phyloP scores from a whole-genome alignment of 2,797 vertebrate genomes.

The Lacerta bilineata region DNA sequence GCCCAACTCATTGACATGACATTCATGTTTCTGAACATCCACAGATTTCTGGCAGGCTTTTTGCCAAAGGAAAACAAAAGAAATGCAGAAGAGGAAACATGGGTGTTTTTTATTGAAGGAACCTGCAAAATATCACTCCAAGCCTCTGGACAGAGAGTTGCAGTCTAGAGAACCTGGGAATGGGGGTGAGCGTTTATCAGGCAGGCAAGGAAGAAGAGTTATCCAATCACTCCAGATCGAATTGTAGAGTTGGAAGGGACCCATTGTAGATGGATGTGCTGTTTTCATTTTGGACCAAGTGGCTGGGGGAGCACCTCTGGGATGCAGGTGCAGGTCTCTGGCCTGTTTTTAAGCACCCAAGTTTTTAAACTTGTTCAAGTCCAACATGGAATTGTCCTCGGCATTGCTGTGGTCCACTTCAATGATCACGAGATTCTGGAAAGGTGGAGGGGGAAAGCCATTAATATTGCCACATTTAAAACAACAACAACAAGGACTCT shows the following conservation, averaged over 20 bases:
- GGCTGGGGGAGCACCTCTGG: not conserved
- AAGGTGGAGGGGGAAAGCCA: not conserved
- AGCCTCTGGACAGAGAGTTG: not conserved
- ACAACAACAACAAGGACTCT: not conserved
- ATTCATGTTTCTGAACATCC: not conserved
- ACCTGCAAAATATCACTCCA: not conserved
- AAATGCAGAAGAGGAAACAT: constrained; percentile 19
- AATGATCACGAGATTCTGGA: accelerated
- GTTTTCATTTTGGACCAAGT: not conserved
- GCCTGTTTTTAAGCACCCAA: accelerated
- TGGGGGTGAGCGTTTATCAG: accelerated
- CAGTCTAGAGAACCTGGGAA: not conserved
- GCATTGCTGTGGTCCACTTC: accelerated
- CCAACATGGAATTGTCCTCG: accelerated
- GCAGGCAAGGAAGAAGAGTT: not conserved
- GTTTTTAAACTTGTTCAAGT: not conserved
- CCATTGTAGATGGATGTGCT: too few species aligned
- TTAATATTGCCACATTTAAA: too few species aligned
- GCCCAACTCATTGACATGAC: too few species aligned
- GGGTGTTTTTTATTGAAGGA: constrained; percentile 18
- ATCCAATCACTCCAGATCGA: accelerated
- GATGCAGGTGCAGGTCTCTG: accelerated
- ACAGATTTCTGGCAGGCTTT: not conserved
- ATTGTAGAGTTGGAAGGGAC: too few species aligned
- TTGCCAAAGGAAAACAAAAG: not conserved